phyloP scores from a whole-genome alignment of 2,797 vertebrate species.

The Myotis vivesi region DNA sequence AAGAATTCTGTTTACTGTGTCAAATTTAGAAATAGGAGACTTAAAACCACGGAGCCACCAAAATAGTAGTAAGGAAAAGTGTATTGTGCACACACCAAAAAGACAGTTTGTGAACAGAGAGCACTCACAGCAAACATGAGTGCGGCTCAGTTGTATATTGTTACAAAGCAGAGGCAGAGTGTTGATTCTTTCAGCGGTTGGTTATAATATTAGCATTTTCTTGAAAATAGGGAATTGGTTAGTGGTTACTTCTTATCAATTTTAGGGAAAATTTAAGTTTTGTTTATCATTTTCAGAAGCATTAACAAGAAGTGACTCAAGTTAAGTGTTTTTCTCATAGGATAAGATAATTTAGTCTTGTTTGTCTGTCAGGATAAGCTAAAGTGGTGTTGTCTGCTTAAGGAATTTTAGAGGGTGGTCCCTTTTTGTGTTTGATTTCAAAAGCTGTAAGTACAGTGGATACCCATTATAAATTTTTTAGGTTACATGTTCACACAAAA shows the following conservation, averaged over 20 bases:
- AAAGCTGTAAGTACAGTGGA: neutral
- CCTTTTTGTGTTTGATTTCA: neutral
- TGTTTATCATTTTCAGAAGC: neutral
- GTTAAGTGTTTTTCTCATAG: neutral
- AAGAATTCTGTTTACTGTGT: neutral
- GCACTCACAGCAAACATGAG: fast-evolving
- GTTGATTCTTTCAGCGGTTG: neutral
- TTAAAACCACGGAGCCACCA: no score
- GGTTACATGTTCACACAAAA: neutral
- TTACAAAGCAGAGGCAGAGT: neutral
- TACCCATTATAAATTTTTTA: neutral
- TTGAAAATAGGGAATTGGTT: neutral
- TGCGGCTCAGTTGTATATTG: neutral
- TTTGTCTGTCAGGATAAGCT: no score
- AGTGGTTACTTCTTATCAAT: no score
- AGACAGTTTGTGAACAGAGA: neutral
- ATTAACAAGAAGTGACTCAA: neutral
- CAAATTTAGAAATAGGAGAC: neutral
- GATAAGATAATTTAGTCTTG: neutral
- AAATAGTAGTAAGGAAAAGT: neutral
- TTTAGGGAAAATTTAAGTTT: neutral
- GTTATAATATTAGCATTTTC: neutral
- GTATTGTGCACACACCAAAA: no score
- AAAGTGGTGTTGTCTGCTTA: neutral
- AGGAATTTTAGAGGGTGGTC: neutral